Evolutionary conservation across 2,888 invertebrate genomes (phyloP).

Genomic region (Lagria hirta): DNA sequence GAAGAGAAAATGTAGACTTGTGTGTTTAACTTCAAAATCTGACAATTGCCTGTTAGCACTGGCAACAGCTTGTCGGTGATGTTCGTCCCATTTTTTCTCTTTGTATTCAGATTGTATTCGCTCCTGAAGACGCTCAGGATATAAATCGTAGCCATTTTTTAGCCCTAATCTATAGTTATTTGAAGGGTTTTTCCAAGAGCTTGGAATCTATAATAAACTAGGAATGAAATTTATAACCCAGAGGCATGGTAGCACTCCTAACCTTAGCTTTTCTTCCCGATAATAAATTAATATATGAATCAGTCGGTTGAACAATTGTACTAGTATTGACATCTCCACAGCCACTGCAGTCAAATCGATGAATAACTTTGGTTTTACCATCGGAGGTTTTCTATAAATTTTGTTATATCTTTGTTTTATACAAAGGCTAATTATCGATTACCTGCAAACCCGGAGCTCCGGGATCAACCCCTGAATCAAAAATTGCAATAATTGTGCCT

Average conservation of each 20-base stretch:
- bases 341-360: conserved; percentile 93
- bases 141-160: conserved; percentile 82
- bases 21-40: conserved; percentile 65
- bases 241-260: conserved; percentile 39
- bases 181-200: conserved; percentile 78
- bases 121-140: conserved; percentile 81
- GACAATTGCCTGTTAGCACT: conserved; percentile 74
- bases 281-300: conserved; percentile 79
- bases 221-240: neutral
- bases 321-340: conserved; percentile 96
- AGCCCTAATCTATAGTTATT: conserved; percentile 86
- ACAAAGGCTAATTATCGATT: too few relatives aligned
- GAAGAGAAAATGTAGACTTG: conserved; percentile 26
- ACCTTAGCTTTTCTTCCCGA: conserved; percentile 89
- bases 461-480: conserved; percentile 98
- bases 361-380: conserved; percentile 90
- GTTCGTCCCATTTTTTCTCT: conserved; percentile 81
- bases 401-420: neutral
- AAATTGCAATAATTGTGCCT: conserved; percentile 88
- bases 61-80: conserved; percentile 77
- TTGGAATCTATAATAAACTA: conserved; percentile 69
- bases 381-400: conserved; percentile 74
- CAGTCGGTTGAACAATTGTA: conserved; percentile 66
- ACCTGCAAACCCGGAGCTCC: conserved; percentile 93
- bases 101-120: conserved; percentile 73